Conservation (phyloP, 2,113 vertebrate genomes). For the Bufo gargarizans region DNA sequence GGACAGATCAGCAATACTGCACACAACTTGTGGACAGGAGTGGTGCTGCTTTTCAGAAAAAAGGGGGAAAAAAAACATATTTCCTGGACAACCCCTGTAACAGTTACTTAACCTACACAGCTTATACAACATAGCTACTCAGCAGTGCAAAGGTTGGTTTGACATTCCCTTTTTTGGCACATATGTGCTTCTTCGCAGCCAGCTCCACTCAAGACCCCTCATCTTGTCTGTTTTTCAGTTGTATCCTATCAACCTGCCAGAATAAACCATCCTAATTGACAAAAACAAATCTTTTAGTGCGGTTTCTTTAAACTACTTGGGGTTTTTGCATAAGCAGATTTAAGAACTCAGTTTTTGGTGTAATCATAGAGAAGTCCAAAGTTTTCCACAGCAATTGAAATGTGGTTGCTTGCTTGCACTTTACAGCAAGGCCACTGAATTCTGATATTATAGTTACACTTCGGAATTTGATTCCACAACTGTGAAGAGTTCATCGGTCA, state of each 20-base stretch:
- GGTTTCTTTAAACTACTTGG: slow-evolving; percentile 17
- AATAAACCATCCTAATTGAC: slow-evolving; percentile 43
- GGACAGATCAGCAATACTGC: no score
- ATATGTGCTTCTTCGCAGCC: not conserved
- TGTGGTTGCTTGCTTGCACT: slow-evolving; percentile 50
- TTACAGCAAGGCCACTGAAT: slow-evolving; percentile 20
- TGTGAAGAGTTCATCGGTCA: not conserved
- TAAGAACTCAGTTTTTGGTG: slow-evolving; percentile 26
- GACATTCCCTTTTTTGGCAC: not conserved
- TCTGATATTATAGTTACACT: slow-evolving; percentile 17
- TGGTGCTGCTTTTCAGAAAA: no score
- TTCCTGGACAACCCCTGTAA: not conserved
- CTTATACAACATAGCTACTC: not conserved
- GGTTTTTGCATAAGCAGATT: slow-evolving; percentile 43
- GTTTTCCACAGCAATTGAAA: slow-evolving; percentile 38
- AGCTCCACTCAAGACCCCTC: slow-evolving; percentile 7
- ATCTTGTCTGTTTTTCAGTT: slow-evolving; percentile 33
- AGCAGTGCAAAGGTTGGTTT: not conserved
- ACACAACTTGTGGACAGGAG: no score
- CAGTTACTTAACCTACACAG: not conserved
- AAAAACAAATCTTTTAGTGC: slow-evolving; percentile 33
- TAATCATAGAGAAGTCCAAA: slow-evolving; percentile 38
- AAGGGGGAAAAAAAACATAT: no score
- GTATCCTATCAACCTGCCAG: slow-evolving; percentile 29
- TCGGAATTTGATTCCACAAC: not conserved